Percentiles rank a stretch among this genome's conserved stretches.
These are phyloP conservation scores for Aurelia sp. DNA, from an alignment of 30 jellyfish, hydroid and myxozoan genomes.

Conservation along the genomic window DNA sequence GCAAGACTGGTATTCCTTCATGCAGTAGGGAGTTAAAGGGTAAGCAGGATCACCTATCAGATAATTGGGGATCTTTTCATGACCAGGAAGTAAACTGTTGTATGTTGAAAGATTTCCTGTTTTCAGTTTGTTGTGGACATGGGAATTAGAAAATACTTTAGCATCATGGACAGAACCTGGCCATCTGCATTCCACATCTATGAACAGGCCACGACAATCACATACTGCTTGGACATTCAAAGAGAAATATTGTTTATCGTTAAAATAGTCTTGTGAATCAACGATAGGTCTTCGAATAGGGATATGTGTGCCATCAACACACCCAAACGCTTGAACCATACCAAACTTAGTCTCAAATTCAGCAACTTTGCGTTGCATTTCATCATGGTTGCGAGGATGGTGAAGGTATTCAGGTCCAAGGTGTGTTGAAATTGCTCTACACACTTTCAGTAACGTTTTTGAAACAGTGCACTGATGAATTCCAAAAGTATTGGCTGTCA, in stretches of 20 bases:
- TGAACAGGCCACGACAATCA: constrained; percentile 13
- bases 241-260: constrained; percentile 20
- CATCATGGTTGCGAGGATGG: constrained; percentile 3
- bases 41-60: no score
- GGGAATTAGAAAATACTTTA: constrained; percentile 32
- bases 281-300: constrained; percentile 10
- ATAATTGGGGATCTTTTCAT: no score
- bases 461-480: constrained; percentile 61
- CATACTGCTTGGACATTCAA: constrained; percentile 45
- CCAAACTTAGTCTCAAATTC: constrained; percentile 36
- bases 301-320: constrained; percentile 30
- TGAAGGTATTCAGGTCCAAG: constrained; percentile 36
- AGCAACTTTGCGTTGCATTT: constrained; percentile 18
- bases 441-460: constrained; percentile 8
- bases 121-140: background rate
- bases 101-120: background rate
- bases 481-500: no score
- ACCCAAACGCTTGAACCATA: constrained; percentile 40
- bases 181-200: constrained; percentile 44
- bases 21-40: no score
- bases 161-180: constrained; percentile 49
- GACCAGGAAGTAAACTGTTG: background rate
- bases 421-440: constrained; percentile 8
- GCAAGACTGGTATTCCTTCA: no score
- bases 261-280: constrained; percentile 31